Evolutionary conservation across 2,113 vertebrate species (phyloP), one percentile per base, ranked within the genome.

Genomic region (Alligator mississippiensis): DNA sequence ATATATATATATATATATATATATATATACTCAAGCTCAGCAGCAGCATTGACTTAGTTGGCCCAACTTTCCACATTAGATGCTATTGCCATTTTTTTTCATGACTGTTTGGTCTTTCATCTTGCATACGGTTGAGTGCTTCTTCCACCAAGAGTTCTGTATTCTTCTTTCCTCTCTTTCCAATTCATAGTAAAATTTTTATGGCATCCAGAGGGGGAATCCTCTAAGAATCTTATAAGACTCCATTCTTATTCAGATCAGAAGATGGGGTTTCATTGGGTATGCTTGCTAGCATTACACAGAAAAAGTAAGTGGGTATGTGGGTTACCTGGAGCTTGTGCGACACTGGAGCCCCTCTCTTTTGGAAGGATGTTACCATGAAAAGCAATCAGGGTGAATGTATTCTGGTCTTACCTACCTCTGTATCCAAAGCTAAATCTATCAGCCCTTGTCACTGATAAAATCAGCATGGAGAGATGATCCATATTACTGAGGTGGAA

Each of bases 161-260:
- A 25, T 85, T 82, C 87, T 47, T 80, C 22, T 55, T 19, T 38
- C 28, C 30, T 38, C 30, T 87, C 74, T 22, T 70, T 63, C 68
- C 86, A 85, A 54, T 27, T n/a, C 91, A 81, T 24, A 87, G 87
- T 34, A 68, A 54, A 74, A 85, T 92, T 89, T 88, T 55, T 17
- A 5, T 84, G 57, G 9, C 88, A 62, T 38, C 38, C 59, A 75
- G 47, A 28, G 9, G 34, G 17, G 24, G 21, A 27, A 61, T n/a
- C 72, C 83, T 88, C 54, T 86, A 88, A 79, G n/a, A 81, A 70
- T 76, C 14, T 27, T 82, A 17, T 34, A 55, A 82, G 59, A 61
- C 59, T 87, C 15, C 47, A 10, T 70, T 79, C 62, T 72, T n/a
- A 11, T 84, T 70, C 58, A 72, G 34, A 7, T 90, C 55, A 87